Conservation (phyloP, 35 echinoderm and acorn worm genomes). For the Apostichopus californicus region DNA sequence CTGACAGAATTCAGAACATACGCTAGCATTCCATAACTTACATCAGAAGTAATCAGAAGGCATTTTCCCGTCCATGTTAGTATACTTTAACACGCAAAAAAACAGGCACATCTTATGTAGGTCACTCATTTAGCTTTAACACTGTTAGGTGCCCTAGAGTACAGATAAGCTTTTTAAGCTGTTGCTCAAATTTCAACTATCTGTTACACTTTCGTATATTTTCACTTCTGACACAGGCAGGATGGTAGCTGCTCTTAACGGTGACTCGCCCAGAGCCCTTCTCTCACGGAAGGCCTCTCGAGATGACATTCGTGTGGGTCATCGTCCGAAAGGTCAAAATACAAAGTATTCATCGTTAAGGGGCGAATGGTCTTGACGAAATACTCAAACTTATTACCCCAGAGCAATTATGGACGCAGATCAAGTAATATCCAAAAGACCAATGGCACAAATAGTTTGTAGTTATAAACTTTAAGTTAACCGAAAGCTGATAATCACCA, state of each 20-base stretch:
- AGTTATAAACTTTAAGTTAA: background rate
- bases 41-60: too few species aligned
- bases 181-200: background rate
- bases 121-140: background rate
- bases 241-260: background rate
- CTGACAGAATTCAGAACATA: too few species aligned
- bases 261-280: constrained; percentile 11
- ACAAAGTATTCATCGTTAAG: background rate
- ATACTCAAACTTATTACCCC: background rate
- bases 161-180: background rate
- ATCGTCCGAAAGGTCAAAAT: constrained; percentile 4
- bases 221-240: constrained; percentile 2
- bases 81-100: too few species aligned
- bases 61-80: too few species aligned
- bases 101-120: background rate
- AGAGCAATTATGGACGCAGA: background rate
- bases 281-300: background rate
- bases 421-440: background rate
- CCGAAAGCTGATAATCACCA: background rate
- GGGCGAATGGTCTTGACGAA: background rate
- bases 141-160: background rate
- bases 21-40: too few species aligned
- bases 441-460: background rate
- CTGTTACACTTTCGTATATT: background rate
- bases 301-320: constrained; percentile 27